Conservation (phyloP, 2,888 invertebrate species). For the Metellina segmentata region DNA sequence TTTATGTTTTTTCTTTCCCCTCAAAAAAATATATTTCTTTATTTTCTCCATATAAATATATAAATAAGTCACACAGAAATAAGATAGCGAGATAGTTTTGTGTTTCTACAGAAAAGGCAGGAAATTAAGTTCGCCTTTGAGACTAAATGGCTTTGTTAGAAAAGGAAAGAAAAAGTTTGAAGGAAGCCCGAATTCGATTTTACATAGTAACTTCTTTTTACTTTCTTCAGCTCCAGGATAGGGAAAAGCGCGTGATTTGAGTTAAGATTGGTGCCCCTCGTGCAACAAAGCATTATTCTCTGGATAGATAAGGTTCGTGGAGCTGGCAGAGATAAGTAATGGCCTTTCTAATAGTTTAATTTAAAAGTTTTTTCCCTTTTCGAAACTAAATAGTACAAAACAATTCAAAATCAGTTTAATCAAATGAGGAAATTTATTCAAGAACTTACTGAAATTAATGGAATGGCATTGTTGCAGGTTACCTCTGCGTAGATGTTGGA, state of each 20-base stretch:
- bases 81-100: slow-evolving; percentile 65
- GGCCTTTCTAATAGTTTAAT: slow-evolving; percentile 39
- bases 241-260: slow-evolving; percentile 24
- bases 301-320: slow-evolving; percentile 17
- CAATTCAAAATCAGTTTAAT: background rate
- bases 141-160: slow-evolving; percentile 69
- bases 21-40: background rate
- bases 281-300: slow-evolving; percentile 18
- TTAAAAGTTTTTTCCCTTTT: background rate
- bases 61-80: slow-evolving; percentile 55
- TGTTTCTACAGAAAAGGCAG: slow-evolving; percentile 61
- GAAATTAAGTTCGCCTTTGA: slow-evolving; percentile 65
- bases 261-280: slow-evolving; percentile 18
- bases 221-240: slow-evolving; percentile 29
- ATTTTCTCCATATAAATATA: slow-evolving; percentile 35
- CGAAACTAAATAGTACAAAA: background rate
- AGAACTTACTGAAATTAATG: background rate
- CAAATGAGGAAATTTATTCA: background rate
- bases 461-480: background rate
- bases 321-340: background rate
- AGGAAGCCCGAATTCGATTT: slow-evolving; percentile 42
- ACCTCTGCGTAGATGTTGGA: background rate
- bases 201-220: slow-evolving; percentile 43
- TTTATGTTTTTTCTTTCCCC: slow-evolving; percentile 32
- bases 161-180: slow-evolving; percentile 41